These are phyloP conservation scores for Okamejei kenojei DNA, from an alignment of 2,797 vertebrate genomes.

Conservation along the genomic window DNA sequence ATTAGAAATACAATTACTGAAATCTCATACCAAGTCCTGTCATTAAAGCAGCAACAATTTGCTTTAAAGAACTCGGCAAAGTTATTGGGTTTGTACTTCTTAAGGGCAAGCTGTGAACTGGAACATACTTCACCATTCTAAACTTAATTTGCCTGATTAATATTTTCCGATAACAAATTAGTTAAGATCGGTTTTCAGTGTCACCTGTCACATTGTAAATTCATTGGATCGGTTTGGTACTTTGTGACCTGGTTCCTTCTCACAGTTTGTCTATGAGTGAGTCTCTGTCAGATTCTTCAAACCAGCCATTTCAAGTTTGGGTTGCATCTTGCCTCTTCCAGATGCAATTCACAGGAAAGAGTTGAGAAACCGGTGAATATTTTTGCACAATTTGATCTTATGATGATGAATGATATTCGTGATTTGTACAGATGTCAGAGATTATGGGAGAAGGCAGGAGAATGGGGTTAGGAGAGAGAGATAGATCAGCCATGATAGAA, in stretches of 20 bases:
- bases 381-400: too few relatives aligned
- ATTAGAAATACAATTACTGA: constrained; percentile 13
- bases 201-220: not conserved
- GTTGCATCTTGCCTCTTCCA: not conserved
- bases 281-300: not conserved
- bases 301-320: too few relatives aligned
- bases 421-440: too few relatives aligned
- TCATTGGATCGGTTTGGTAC: not conserved
- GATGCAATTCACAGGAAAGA: too few relatives aligned
- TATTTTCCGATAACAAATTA: not conserved
- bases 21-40: not conserved
- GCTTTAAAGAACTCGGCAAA: not conserved
- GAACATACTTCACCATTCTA: too few relatives aligned
- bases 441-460: too few relatives aligned
- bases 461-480: too few relatives aligned
- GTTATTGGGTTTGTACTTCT: too few relatives aligned
- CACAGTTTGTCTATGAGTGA: not conserved
- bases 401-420: too few relatives aligned
- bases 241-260: not conserved
- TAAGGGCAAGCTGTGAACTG: not conserved
- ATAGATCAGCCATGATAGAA: too few relatives aligned
- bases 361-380: too few relatives aligned
- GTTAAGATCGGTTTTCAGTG: not conserved
- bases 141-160: not conserved
- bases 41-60: too few relatives aligned